A percentile compares a stretch with the other conserved stretches of the same genome.
Evolutionary conservation across 2,113 vertebrate genomes (phyloP).

Genomic region (Rhodinocichla rosea): DNA sequence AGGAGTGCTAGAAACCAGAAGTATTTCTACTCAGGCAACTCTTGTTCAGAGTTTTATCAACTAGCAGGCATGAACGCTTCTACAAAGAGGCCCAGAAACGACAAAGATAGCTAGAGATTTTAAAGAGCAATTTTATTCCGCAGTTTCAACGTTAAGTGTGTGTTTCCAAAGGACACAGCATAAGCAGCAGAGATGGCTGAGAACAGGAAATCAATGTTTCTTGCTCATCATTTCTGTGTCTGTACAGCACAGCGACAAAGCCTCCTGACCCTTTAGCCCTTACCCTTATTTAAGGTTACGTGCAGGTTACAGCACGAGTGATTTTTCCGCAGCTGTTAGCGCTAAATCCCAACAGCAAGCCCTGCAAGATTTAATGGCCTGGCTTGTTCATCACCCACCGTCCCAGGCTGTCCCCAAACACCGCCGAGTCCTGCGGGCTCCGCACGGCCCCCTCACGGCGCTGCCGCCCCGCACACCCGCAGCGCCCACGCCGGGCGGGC

Average conservation of each 20-base stretch:
- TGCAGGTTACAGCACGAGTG: not conserved
- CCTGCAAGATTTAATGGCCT: not conserved
- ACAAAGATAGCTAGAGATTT: not conserved
- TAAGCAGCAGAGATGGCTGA: rapidly evolving
- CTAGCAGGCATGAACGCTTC: not conserved
- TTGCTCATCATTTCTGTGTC: rapidly evolving
- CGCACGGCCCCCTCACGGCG: rapidly evolving
- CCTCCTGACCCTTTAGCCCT: not conserved
- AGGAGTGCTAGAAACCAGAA: not conserved
- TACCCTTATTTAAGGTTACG: not conserved
- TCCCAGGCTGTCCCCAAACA: rapidly evolving
- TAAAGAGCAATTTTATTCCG: not conserved
- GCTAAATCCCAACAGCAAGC: not conserved
- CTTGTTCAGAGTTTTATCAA: not conserved
- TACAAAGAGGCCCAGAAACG: not conserved
- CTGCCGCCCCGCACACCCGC: not conserved
- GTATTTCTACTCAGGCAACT: not conserved
- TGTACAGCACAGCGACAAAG: rapidly evolving
- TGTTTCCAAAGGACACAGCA: not conserved
- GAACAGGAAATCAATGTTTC: not conserved
- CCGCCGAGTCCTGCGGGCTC: rapidly evolving
- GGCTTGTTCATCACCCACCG: rapidly evolving
- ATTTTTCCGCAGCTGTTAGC: not conserved
- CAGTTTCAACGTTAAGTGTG: not conserved
- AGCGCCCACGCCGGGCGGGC: not conserved